These are phyloP conservation scores for Acanthurus tractus DNA, from an alignment of 2,797 vertebrate genomes.

Conservation along the genomic window DNA sequence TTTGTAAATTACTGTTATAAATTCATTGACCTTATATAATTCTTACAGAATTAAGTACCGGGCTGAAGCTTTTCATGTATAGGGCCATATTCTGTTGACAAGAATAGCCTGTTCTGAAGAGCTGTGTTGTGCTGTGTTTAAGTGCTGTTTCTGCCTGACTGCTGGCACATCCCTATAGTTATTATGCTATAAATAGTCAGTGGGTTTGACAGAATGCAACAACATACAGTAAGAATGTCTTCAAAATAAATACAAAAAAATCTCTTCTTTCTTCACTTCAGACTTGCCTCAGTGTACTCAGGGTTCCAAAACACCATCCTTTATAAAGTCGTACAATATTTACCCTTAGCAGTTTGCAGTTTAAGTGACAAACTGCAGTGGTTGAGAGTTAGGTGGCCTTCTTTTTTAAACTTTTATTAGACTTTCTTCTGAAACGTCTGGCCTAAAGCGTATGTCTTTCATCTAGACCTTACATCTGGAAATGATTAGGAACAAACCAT, in stretches of 20 bases:
- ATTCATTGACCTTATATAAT: background rate
- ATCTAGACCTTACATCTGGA: constrained; percentile 83
- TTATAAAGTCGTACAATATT: constrained; percentile 20
- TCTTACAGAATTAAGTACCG: constrained; percentile 2
- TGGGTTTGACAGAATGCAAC: constrained; percentile 12
- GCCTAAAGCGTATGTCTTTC: constrained; percentile 77
- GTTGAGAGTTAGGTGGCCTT: constrained; percentile 58
- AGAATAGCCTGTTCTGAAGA: background rate
- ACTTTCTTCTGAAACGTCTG: constrained; percentile 55
- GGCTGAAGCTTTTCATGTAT: background rate
- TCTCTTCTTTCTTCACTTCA: constrained; percentile 5
- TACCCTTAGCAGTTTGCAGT: constrained; percentile 59
- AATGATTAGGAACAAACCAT: constrained; percentile 80
- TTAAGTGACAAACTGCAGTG: constrained; percentile 59
- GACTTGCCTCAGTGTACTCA: constrained; percentile 1
- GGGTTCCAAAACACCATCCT: constrained; percentile 24
- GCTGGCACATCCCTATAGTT: background rate
- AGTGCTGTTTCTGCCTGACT: background rate
- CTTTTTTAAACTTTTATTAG: constrained; percentile 64
- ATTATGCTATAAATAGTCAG: background rate
- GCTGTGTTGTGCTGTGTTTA: background rate
- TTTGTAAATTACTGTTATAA: background rate
- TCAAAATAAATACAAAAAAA: constrained; percentile 12
- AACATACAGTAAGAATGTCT: constrained; percentile 4
- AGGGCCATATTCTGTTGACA: background rate